These are phyloP conservation scores for Agrenia bidenticulata DNA, from an alignment of 2,888 invertebrate species.

Conservation along the genomic window DNA sequence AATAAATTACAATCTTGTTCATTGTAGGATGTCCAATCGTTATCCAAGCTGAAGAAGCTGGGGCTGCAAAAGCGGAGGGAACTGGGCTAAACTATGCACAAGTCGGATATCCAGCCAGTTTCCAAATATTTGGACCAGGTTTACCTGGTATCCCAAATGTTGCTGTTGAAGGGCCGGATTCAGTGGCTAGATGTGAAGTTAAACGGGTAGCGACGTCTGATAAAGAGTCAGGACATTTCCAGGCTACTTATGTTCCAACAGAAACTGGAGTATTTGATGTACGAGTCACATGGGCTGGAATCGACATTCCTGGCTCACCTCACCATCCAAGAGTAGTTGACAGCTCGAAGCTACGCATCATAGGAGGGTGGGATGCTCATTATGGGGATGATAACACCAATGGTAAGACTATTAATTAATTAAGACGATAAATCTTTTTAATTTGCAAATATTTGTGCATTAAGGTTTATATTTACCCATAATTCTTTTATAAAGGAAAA, in stretches of 20 bases:
- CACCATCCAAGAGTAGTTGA: slow-evolving; percentile 79
- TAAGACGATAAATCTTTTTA: no score
- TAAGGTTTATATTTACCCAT: background rate
- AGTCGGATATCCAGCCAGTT: slow-evolving; percentile 61
- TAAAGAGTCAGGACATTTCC: slow-evolving; percentile 70
- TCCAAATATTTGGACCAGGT: slow-evolving; percentile 60
- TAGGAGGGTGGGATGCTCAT: slow-evolving; percentile 82
- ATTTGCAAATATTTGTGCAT: no score
- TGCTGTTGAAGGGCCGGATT: slow-evolving; percentile 64
- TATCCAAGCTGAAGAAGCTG: slow-evolving; percentile 63
- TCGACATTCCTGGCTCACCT: slow-evolving; percentile 69
- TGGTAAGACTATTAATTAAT: slow-evolving; percentile 22
- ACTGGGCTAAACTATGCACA: slow-evolving; percentile 62
- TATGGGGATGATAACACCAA: slow-evolving; percentile 37
- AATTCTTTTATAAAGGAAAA: slow-evolving; percentile 57
- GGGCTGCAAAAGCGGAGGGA: slow-evolving; percentile 64
- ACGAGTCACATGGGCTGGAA: slow-evolving; percentile 68
- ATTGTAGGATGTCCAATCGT: slow-evolving; percentile 59
- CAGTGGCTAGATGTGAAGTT: slow-evolving; percentile 56
- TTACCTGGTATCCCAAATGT: slow-evolving; percentile 60
- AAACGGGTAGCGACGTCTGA: slow-evolving; percentile 50
- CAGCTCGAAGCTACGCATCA: slow-evolving; percentile 69
- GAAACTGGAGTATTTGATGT: slow-evolving; percentile 92
- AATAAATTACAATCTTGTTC: no score
- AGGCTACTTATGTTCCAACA: slow-evolving; percentile 84